Conservation (phyloP, 1,140 invertebrate species). For the Magallana gigas region DNA sequence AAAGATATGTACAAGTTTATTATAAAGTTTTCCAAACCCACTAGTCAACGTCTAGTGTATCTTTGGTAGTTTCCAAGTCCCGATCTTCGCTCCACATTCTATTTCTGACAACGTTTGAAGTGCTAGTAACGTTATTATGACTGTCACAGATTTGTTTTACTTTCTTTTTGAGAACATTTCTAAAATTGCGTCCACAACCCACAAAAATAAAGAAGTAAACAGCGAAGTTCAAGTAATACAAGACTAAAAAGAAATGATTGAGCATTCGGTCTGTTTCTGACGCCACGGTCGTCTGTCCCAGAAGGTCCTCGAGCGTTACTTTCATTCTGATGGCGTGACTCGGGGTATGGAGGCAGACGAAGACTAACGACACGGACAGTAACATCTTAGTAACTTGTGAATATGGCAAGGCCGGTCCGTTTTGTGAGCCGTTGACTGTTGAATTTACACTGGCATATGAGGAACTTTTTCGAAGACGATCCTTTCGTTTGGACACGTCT, state of each 20-base stretch:
- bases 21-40: background rate
- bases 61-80: background rate
- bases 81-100: background rate
- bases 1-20: background rate
- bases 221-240: constrained; percentile 91
- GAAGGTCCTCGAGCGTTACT: constrained; percentile 64
- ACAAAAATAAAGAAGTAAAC: constrained; percentile 91
- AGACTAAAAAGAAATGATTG: constrained; percentile 82
- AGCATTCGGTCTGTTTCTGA: constrained; percentile 64
- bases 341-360: constrained; percentile 88
- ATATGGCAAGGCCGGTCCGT: constrained; percentile 78
- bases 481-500: constrained; percentile 49
- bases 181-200: constrained; percentile 51
- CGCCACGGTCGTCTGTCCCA: constrained; percentile 12
- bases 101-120: background rate
- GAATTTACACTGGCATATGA: background rate
- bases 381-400: constrained; percentile 90
- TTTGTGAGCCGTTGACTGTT: constrained; percentile 39
- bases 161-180: constrained; percentile 26
- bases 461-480: constrained; percentile 20
- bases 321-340: constrained; percentile 76
- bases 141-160: background rate
- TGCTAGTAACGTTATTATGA: background rate
- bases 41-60: background rate
- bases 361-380: constrained; percentile 88